Evolutionary conservation across 2,888 invertebrate genomes (phyloP), one percentile per base, ranked within the genome.

Genomic region (Agrotis clavis): DNA sequence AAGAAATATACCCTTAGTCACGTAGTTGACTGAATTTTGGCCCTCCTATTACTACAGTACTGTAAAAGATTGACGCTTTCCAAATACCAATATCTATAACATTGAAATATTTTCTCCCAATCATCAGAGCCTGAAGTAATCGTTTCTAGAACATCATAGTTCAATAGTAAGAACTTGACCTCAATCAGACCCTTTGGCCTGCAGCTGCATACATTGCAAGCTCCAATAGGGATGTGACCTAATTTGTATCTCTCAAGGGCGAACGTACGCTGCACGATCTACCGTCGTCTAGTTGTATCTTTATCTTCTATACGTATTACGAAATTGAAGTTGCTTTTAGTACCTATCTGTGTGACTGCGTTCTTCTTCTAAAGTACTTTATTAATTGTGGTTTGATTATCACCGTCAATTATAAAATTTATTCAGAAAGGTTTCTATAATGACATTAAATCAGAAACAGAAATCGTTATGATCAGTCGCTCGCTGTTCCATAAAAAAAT

Each of bases 211-310:
- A 57, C 72, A 51, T 68, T 81, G 81, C 81, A 80, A 66, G 74
- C 71, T 68, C 67, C 85, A 90, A 91, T 90, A 86, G 89, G 91
- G 92, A 92, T 90, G 76, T 91, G 91, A 83, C 91, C 91, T 67
- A 85, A 68, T 83, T 91, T 65, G 53, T 35, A 11, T 7, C 19
- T 68, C 74, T 79, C 89, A 89, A 90, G 90, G 90, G 82, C 88
- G 78, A 54, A 76, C 70, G 81, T 86, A 86, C 82, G 41, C 60
- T 16, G 19, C 19, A 25, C 25, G 21, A 59, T 72, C 67, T 81
- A 60, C 72, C 53, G 48, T 57, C 54, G 51, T 60, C 64, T 76
- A 50, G 64, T 71, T 30, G 19, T 21, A 21, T 35, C 1, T 57
- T 35, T 13, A 35, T n/a, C n/a, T 35, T n/a, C 13, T n/a, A 13